Evolutionary conservation across 2,113 vertebrate genomes (phyloP).

Genomic region (Cnemophilus loriae): DNA sequence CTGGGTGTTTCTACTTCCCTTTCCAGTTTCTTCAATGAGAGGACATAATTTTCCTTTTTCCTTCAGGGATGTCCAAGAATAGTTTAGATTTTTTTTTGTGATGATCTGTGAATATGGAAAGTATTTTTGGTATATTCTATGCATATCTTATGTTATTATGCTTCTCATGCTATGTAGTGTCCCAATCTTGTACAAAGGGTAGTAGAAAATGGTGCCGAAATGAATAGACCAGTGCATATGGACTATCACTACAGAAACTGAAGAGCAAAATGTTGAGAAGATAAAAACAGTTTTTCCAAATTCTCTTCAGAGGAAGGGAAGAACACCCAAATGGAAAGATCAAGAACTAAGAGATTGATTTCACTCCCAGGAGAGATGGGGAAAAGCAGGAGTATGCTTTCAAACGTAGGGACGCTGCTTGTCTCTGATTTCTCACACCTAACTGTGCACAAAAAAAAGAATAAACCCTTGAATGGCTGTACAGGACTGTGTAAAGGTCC

Average conservation of each 20-base stretch:
- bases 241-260: neutral
- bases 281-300: neutral
- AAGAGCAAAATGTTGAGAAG: neutral
- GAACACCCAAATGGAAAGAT: neutral
- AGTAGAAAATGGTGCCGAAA: neutral
- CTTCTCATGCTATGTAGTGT: neutral
- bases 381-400: neutral
- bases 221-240: neutral
- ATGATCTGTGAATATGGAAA: neutral
- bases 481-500: neutral
- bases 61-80: neutral
- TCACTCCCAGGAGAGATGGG: neutral
- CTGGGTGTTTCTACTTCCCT: neutral
- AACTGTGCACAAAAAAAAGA: neutral
- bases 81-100: neutral
- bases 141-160: neutral
- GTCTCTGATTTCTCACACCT: neutral
- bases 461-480: neutral
- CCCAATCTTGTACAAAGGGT: neutral
- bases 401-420: neutral
- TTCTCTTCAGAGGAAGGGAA: neutral
- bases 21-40: neutral
- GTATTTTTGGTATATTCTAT: neutral
- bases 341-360: neutral
- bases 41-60: neutral